phyloP scores from a whole-genome alignment of 2,113 vertebrate species.

The Toxostoma redivivum region DNA sequence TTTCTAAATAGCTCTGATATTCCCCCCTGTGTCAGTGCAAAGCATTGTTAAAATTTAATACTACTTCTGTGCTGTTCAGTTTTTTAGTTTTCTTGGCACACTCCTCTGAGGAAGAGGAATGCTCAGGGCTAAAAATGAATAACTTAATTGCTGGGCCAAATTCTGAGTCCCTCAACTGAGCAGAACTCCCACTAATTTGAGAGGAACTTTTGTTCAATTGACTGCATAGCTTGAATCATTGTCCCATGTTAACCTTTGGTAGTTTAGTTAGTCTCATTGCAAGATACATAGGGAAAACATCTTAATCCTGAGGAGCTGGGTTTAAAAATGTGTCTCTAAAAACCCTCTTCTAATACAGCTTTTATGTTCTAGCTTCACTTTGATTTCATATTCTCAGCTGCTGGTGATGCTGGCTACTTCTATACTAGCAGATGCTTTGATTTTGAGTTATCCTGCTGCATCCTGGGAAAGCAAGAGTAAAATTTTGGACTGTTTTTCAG shows the following conservation, averaged over 20 bases:
- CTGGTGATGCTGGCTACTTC: neutral
- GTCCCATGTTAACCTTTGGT: constrained; percentile 15
- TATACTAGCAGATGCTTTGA: neutral
- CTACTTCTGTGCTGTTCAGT: neutral
- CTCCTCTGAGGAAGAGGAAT: neutral
- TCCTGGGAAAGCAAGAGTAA: neutral
- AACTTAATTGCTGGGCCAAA: constrained; percentile 11
- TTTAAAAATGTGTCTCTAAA: neutral
- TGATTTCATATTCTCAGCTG: neutral
- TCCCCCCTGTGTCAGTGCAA: neutral
- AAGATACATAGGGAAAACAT: neutral
- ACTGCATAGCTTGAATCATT: neutral
- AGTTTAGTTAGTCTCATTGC: neutral
- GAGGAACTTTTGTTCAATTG: constrained; percentile 16
- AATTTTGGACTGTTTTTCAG: neutral
- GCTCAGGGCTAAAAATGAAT: constrained; percentile 35
- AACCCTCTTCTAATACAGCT: neutral
- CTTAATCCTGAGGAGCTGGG: neutral
- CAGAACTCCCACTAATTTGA: constrained; percentile 5
- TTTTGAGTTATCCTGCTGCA: neutral
- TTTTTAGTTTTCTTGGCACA: constrained; percentile 17
- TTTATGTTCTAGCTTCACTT: neutral
- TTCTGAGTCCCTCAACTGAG: neutral
- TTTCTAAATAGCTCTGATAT: constrained; percentile 9
- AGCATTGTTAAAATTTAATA: constrained; percentile 37